Percentiles rank a stretch among this genome's conserved stretches.
phyloP scores from a whole-genome alignment of 1,140 invertebrate genomes.

The Trachymyrmex cornetzi region DNA sequence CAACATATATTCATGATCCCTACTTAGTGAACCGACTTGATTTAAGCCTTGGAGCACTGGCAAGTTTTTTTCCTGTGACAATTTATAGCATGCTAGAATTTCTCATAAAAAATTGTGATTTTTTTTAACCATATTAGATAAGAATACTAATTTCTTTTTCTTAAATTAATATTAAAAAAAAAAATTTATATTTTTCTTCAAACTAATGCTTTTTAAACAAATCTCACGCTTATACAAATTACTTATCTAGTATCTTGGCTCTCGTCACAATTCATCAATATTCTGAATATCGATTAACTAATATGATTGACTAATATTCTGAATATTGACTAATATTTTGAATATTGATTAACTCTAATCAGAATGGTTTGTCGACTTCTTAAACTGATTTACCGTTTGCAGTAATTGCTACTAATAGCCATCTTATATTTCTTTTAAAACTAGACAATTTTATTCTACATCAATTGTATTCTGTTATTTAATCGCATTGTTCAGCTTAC shows the following conservation, averaged over 20 bases:
- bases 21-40: conserved; percentile 30
- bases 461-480: not conserved
- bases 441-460: not conserved
- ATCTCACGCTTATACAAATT: not conserved
- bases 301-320: conserved; percentile 3
- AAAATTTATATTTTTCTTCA: conserved; percentile 1
- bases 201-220: not conserved
- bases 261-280: conserved; percentile 4
- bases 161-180: not conserved
- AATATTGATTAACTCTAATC: not conserved
- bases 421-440: conserved; percentile 18
- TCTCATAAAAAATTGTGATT: not conserved
- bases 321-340: not conserved
- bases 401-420: not conserved
- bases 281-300: conserved; percentile 18
- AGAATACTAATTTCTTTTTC: not conserved
- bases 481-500: not conserved
- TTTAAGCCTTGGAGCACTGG: not conserved
- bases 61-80: not conserved
- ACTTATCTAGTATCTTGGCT: not conserved
- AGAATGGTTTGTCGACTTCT: not conserved
- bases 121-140: not conserved
- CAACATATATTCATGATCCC: not conserved
- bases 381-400: not conserved
- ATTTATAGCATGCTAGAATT: not conserved